Percentiles rank a stretch among this genome's conserved stretches.
phyloP scores from a whole-genome alignment of 2,888 invertebrate species.

The Maniola hyperantus region DNA sequence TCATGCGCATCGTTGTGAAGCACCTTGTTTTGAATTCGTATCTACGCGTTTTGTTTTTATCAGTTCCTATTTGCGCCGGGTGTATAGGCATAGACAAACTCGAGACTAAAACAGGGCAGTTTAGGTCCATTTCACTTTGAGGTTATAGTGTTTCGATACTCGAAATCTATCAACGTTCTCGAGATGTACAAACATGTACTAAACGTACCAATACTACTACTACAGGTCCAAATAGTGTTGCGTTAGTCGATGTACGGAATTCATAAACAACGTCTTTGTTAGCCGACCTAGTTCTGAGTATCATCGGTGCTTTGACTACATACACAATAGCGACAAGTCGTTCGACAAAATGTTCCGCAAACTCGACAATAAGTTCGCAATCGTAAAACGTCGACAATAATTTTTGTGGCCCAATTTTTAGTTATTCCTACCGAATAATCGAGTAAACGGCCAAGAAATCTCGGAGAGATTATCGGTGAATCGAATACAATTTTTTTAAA shows the following conservation, averaged over 20 bases:
- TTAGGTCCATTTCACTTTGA: not conserved
- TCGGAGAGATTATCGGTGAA: too few relatives aligned
- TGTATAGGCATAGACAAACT: too few relatives aligned
- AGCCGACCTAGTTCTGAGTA: slow-evolving; percentile 53
- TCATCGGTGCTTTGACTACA: slow-evolving; percentile 10
- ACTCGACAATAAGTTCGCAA: too few relatives aligned
- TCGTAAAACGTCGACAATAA: too few relatives aligned
- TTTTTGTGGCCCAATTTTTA: not conserved
- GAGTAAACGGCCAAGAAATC: too few relatives aligned
- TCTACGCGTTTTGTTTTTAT: too few relatives aligned
- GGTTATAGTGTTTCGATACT: not conserved
- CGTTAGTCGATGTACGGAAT: slow-evolving; percentile 52
- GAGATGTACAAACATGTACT: not conserved
- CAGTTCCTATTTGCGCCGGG: too few relatives aligned
- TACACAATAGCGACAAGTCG: not conserved
- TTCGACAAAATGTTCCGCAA: not conserved
- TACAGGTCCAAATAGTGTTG: slow-evolving; percentile 51
- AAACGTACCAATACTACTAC: not conserved
- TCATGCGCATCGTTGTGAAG: too few relatives aligned
- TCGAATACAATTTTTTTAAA: too few relatives aligned
- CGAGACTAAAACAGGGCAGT: too few relatives aligned
- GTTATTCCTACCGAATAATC: not conserved
- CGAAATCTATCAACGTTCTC: not conserved
- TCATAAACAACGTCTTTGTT: slow-evolving; percentile 59
- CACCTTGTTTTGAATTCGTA: too few relatives aligned